phyloP scores from a whole-genome alignment of 2,113 vertebrate species.

The Oplegnathus fasciatus region DNA sequence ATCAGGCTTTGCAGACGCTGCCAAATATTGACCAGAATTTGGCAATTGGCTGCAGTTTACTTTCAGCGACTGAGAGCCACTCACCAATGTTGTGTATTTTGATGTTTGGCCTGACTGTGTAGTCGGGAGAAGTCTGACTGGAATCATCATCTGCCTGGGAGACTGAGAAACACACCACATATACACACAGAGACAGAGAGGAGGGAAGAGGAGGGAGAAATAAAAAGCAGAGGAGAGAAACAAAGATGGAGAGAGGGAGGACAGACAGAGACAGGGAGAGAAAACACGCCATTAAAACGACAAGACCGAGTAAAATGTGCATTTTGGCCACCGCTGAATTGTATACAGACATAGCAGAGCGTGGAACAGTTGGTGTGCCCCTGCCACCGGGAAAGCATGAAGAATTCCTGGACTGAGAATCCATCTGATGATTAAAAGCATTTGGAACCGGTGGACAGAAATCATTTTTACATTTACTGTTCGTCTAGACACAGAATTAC shows the following conservation, averaged over 20 bases:
- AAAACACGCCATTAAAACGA: conserved; percentile 52
- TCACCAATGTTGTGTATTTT: conserved; percentile 96
- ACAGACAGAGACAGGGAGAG: conserved; percentile 15
- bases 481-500: conserved; percentile 66
- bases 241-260: background rate
- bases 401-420: conserved; percentile 34
- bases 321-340: conserved; percentile 45
- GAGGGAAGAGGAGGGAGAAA: background rate
- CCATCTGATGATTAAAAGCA: conserved; percentile 51
- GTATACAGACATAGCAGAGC: conserved; percentile 22
- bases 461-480: conserved; percentile 47
- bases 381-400: conserved; percentile 10
- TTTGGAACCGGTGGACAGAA: conserved; percentile 44
- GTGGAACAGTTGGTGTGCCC: conserved; percentile 23
- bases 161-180: conserved; percentile 81
- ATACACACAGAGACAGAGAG: conserved; percentile 8
- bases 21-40: conserved; percentile 41
- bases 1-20: conserved; percentile 21
- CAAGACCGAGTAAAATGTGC: conserved; percentile 38
- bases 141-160: conserved; percentile 91
- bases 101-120: conserved; percentile 94
- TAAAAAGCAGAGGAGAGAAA: conserved; percentile 6
- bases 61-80: conserved; percentile 59
- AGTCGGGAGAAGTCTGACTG: conserved; percentile 91
- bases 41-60: conserved; percentile 7